phyloP scores from a whole-genome alignment of 2,113 vertebrate genomes.

The Sula dactylatra region DNA sequence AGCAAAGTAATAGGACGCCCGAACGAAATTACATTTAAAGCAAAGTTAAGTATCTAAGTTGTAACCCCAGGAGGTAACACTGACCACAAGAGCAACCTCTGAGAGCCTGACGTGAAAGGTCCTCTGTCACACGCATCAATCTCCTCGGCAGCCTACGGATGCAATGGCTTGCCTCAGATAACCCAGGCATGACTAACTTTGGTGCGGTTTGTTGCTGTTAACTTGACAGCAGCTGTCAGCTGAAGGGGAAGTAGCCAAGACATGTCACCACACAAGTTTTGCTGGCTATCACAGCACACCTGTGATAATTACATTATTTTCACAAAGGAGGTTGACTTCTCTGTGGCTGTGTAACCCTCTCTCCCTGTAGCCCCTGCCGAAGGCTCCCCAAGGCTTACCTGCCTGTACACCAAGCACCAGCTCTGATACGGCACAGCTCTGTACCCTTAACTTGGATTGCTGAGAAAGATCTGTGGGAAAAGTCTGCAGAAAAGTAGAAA shows the following conservation, averaged over 20 bases:
- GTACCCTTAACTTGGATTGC: background rate
- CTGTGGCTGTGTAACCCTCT: background rate
- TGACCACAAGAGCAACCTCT: background rate
- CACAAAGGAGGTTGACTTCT: background rate
- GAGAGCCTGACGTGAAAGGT: background rate
- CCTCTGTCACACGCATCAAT: background rate
- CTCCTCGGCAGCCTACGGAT: background rate
- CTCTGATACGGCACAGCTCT: background rate
- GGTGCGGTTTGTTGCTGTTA: background rate
- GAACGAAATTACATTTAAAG: background rate
- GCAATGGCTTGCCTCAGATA: background rate
- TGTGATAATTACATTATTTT: background rate
- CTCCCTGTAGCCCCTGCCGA: background rate
- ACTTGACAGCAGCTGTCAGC: background rate
- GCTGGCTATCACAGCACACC: background rate
- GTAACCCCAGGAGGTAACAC: background rate
- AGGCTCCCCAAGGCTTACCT: background rate
- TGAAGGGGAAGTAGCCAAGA: background rate
- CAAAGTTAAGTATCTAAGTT: background rate
- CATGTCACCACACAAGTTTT: background rate
- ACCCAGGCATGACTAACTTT: background rate
- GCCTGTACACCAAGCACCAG: background rate
- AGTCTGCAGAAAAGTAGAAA: background rate
- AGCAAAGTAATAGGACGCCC: background rate
- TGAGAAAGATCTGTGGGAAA: background rate